A percentile compares a stretch with the other conserved stretches of the same genome.
These are phyloP conservation scores for Neoarius graeffei DNA, from an alignment of 2,113 vertebrate species.

Conservation along the genomic window DNA sequence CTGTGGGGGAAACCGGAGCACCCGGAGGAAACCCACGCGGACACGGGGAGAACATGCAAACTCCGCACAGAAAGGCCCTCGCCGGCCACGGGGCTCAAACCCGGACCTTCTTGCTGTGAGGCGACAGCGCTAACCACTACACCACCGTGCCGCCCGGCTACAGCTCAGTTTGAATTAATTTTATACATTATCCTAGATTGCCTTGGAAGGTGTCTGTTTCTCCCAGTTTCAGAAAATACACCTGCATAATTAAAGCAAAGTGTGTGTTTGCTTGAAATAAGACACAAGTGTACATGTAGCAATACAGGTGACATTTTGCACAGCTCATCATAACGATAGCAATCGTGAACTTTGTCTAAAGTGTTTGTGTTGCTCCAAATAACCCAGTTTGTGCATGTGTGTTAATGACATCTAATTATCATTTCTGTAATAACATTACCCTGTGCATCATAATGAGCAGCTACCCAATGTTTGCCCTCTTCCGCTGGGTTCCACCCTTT, in stretches of 20 bases:
- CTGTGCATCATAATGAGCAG: slow-evolving; percentile 74
- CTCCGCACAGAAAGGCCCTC: no score
- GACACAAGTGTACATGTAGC: slow-evolving; percentile 54
- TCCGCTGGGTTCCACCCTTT: slow-evolving; percentile 66
- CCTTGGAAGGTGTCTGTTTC: not conserved
- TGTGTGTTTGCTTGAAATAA: slow-evolving; percentile 62
- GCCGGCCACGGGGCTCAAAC: no score
- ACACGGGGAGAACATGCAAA: no score
- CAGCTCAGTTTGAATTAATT: not conserved
- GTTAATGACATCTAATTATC: slow-evolving; percentile 78
- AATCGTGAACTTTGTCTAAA: slow-evolving; percentile 68
- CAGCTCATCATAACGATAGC: slow-evolving; percentile 56
- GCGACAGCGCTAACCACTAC: no score
- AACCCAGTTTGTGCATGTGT: slow-evolving; percentile 70
- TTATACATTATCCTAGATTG: not conserved
- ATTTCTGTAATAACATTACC: slow-evolving; percentile 76
- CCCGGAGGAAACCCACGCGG: no score
- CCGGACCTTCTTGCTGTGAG: no score
- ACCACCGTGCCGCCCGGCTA: no score
- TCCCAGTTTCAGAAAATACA: not conserved
- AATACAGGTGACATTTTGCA: slow-evolving; percentile 48
- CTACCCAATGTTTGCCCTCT: slow-evolving; percentile 69
- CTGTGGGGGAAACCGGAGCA: no score
- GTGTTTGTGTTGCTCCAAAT: slow-evolving; percentile 70
- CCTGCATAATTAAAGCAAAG: slow-evolving; percentile 6